Percentiles rank a stretch among this genome's conserved stretches.
phyloP scores from a whole-genome alignment of 1,140 invertebrate species.

The Anoplophora glabripennis region DNA sequence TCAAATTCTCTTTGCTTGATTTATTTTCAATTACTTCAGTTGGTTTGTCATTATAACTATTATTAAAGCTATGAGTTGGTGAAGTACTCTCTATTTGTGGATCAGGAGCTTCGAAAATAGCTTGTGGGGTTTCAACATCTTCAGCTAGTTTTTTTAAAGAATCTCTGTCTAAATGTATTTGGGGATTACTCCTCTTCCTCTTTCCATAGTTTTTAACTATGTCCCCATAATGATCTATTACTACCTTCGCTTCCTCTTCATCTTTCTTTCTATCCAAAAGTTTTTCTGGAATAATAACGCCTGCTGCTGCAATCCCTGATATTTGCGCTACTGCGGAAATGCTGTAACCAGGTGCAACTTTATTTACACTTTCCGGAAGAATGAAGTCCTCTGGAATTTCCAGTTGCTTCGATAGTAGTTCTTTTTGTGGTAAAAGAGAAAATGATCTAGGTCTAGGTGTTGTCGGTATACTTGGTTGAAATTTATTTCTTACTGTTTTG shows the following conservation, averaged over 20 bases:
- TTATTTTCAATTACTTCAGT: too few species aligned
- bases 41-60: too few species aligned
- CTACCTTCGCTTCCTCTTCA: constrained; percentile 63
- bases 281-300: constrained; percentile 42
- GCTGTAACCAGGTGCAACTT: constrained; percentile 19
- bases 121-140: constrained; percentile 12
- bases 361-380: constrained; percentile 8
- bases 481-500: neutral
- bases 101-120: too few species aligned
- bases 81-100: too few species aligned
- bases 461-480: neutral
- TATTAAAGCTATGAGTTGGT: too few species aligned
- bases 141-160: constrained; percentile 44
- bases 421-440: constrained; percentile 15
- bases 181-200: constrained; percentile 46
- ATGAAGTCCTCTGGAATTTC: constrained; percentile 2
- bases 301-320: constrained; percentile 42
- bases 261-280: constrained; percentile 38
- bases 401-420: neutral
- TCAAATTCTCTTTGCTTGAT: too few species aligned
- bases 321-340: constrained; percentile 36
- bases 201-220: constrained; percentile 68
- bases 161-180: constrained; percentile 19
- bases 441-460: constrained; percentile 12
- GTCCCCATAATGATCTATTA: constrained; percentile 77